A percentile compares a stretch with the other conserved stretches of the same genome.
phyloP scores from a whole-genome alignment of 2,797 vertebrate genomes.

The Girardinus metallicus region DNA sequence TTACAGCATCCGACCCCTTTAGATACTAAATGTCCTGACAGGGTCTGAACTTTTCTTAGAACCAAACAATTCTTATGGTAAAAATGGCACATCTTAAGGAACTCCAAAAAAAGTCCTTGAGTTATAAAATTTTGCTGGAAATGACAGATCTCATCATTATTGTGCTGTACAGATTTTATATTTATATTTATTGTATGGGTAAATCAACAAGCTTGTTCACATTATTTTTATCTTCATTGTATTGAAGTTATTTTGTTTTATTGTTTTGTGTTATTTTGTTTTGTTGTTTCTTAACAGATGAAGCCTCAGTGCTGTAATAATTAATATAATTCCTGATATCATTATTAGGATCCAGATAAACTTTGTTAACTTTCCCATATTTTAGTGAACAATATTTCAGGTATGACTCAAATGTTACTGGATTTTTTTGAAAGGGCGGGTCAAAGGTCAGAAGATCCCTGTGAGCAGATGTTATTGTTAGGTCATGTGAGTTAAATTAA shows the following conservation, averaged over 20 bases:
- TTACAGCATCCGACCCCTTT: not conserved
- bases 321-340: not conserved
- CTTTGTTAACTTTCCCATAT: not conserved
- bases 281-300: too few relatives aligned
- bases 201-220: not conserved
- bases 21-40: not conserved
- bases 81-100: not conserved
- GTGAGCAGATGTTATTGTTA: not conserved
- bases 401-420: too few relatives aligned
- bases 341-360: not conserved
- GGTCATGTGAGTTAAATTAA: not conserved
- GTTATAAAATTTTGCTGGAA: not conserved
- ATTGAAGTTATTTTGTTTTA: too few relatives aligned
- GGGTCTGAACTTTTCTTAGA: not conserved
- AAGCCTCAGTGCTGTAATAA: not conserved
- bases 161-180: not conserved
- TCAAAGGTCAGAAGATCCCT: not conserved
- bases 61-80: not conserved
- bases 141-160: not conserved
- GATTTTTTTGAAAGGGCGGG: not conserved
- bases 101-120: not conserved
- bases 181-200: too few relatives aligned
- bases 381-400: not conserved
- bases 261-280: too few relatives aligned
- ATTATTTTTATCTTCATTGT: not conserved